Conservation (phyloP, 2,888 invertebrate species). For the Trichogramma evanescens region DNA sequence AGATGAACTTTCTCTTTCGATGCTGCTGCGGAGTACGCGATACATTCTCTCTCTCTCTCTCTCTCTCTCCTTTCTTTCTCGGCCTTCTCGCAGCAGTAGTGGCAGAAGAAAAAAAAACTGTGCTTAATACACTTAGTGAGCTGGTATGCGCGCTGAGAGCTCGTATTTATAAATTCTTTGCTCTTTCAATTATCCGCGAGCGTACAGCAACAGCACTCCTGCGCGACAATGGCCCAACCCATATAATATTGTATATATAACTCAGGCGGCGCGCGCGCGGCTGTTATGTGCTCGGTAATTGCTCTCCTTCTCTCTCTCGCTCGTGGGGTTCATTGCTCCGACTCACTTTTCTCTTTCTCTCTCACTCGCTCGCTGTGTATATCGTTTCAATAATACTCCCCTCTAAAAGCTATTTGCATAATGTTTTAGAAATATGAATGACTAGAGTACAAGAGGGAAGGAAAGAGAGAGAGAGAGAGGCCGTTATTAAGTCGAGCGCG, state of each 20-base stretch:
- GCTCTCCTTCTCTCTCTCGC: background rate
- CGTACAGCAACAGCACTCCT: background rate
- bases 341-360: no score
- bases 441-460: slow-evolving; percentile 19
- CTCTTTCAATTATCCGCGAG: slow-evolving; percentile 12
- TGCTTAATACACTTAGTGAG: no score
- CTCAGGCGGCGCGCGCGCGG: no score
- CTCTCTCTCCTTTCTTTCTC: background rate
- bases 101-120: no score
- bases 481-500: background rate
- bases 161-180: slow-evolving; percentile 2
- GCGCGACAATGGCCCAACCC: slow-evolving; percentile 7
- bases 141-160: no score
- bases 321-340: background rate
- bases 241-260: background rate
- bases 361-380: no score
- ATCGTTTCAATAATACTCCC: no score
- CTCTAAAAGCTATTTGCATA: slow-evolving; percentile 10
- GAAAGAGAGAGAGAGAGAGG: slow-evolving; percentile 4
- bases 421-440: slow-evolving; percentile 24
- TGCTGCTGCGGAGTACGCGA: background rate
- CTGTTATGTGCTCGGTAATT: background rate
- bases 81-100: no score
- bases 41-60: slow-evolving; percentile 3
- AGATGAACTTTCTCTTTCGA: no score